Percentiles rank a stretch among this genome's conserved stretches.
phyloP scores from a whole-genome alignment of 2,113 vertebrate genomes.

The Bettongia penicillata region DNA sequence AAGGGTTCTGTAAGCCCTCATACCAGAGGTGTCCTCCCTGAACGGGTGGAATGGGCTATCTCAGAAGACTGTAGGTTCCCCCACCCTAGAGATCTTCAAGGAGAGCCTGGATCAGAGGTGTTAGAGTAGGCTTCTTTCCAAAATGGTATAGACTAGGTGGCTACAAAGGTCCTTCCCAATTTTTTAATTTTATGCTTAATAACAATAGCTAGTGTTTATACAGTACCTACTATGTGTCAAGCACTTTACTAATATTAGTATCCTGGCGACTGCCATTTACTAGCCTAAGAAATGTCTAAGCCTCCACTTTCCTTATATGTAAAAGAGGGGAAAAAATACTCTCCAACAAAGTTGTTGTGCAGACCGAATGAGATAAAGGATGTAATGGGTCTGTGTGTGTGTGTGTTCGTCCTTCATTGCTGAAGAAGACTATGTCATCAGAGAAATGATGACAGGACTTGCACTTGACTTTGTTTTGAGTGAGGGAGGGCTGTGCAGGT shows the following conservation, averaged over 20 bases:
- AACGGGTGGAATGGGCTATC: not conserved
- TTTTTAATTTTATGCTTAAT: not conserved
- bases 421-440: too few species aligned
- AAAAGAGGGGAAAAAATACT: not conserved
- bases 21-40: not conserved
- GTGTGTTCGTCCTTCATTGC: too few species aligned
- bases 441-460: too few species aligned
- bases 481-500: too few species aligned
- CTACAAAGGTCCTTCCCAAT: not conserved
- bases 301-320: not conserved
- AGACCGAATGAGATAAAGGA: not conserved
- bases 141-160: not conserved
- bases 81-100: not conserved
- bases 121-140: not conserved
- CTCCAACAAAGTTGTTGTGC: not conserved
- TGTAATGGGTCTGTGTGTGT: not conserved
- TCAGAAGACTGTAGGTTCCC: not conserved
- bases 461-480: too few species aligned
- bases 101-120: not conserved
- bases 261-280: not conserved
- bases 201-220: not conserved
- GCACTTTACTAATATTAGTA: not conserved
- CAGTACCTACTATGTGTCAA: not conserved
- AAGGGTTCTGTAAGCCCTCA: not conserved
- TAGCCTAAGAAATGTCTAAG: not conserved